Conservation (phyloP, 2,113 vertebrate species). For the Xenopus borealis region DNA sequence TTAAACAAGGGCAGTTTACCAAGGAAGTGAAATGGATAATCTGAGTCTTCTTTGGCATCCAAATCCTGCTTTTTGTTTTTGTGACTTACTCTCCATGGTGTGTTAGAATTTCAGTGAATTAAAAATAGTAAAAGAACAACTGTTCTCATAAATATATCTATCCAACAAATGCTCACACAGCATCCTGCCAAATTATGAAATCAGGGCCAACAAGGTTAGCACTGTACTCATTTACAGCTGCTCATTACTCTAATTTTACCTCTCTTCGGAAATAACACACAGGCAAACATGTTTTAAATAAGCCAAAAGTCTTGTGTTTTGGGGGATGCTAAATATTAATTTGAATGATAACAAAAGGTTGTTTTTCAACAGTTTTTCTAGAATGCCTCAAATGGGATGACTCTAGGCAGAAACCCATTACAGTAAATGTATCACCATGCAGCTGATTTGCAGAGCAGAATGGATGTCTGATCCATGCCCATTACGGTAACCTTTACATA, state of each 20-base stretch:
- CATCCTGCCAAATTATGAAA: conserved; percentile 5
- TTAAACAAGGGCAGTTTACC: conserved; percentile 14
- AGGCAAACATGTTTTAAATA: not conserved
- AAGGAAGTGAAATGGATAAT: conserved; percentile 15
- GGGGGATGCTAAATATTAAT: no score
- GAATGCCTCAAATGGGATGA: no score
- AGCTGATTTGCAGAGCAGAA: no score
- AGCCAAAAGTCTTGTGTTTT: not conserved
- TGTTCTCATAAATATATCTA: conserved; percentile 29
- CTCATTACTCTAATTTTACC: conserved; percentile 56
- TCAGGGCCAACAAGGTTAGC: conserved; percentile 40
- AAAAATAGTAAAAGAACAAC: conserved; percentile 36
- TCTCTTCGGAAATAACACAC: conserved; percentile 33
- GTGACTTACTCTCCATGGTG: conserved; percentile 35
- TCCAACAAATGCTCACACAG: conserved; percentile 10
- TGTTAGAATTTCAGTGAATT: conserved; percentile 35
- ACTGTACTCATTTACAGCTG: conserved; percentile 49
- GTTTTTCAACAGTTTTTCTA: no score
- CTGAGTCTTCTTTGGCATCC: conserved; percentile 18
- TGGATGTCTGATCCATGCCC: no score
- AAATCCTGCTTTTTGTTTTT: conserved; percentile 29
- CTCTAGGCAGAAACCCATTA: no score
- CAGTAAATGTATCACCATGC: no score
- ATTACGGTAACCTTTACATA: no score
- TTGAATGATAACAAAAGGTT: no score